Evolutionary conservation across 2,113 vertebrate species (phyloP), one percentile per base, ranked within the genome.

Genomic region (Poicephalus meyeri): DNA sequence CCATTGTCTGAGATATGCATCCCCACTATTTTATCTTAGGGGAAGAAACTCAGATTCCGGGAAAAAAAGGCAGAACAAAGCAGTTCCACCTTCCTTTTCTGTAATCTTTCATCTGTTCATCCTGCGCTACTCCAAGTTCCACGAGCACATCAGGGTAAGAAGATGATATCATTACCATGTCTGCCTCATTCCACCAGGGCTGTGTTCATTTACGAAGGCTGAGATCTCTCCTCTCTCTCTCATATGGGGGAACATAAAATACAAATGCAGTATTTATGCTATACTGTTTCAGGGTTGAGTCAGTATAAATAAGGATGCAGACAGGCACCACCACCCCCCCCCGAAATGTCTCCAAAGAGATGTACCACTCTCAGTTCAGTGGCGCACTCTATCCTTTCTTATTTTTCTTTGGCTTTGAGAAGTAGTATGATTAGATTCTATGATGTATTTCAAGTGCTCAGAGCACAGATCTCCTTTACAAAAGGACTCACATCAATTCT

Each of bases 401-500:
- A 53, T 86, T 95, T 88, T 46, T 20, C 72, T 90, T 89, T 79
- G 74, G 88, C 77, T 91, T 79, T 95, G 83, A 77, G 80, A 95
- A 92, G 80, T 53, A 18, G 55, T 80, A 76, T 66, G 85, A 90
- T 95, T 96, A 93, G 88, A 96, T 95, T 96, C 96, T 69, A n/a
- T 65, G 88, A 95, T 82, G 85, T 71, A 71, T 90, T 80, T 81
- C 71, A 92, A 95, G 80, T 88, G 82, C 80, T 91, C 92, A 94
- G 90, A 94, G 86, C 86, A 86, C 68, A 79, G 82, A 96, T 93
- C 85, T 94, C 66, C 85, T 94, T 79, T 76, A 93, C 92, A 93
- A 96, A 96, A 95, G 92, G 83, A 91, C 86, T 88, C 88, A 86
- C 91, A 94, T 94, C 81, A 91, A 82, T 96, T 94, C 91, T 93